These are phyloP conservation scores for Lamproptera curius DNA, from an alignment of 2,888 invertebrate genomes.

Conservation along the genomic window DNA sequence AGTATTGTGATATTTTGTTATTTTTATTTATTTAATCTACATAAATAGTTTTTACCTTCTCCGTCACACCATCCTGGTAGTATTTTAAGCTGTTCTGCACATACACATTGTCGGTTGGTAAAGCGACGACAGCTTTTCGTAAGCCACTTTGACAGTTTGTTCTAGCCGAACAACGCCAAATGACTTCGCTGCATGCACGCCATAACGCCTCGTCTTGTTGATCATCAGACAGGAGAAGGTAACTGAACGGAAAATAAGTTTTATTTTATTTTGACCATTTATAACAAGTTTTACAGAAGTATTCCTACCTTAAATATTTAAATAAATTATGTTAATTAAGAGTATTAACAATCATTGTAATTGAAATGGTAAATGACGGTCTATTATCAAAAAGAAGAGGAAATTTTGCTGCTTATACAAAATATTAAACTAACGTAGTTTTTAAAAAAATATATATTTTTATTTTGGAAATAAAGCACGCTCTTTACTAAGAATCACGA, in stretches of 20 bases:
- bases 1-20: no score
- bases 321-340: neutral
- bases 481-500: no score
- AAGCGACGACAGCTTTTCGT: constrained; percentile 69
- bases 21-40: neutral
- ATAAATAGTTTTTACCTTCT: constrained; percentile 78
- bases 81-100: constrained; percentile 83
- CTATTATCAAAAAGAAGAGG: neutral
- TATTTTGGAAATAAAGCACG: neutral
- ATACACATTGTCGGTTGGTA: constrained; percentile 80
- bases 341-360: neutral
- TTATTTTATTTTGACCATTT: neutral
- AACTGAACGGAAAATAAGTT: constrained; percentile 51
- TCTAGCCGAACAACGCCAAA: constrained; percentile 83
- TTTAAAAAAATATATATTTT: neutral
- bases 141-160: constrained; percentile 66
- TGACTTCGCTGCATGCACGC: constrained; percentile 82
- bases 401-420: neutral
- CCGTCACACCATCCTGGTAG: constrained; percentile 87
- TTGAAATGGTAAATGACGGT: neutral
- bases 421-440: neutral
- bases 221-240: constrained; percentile 81
- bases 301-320: no score
- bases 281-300: neutral
- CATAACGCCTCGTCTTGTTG: constrained; percentile 84